Conservation (phyloP, 2,113 vertebrate genomes). For the Eulemur rufifrons region DNA sequence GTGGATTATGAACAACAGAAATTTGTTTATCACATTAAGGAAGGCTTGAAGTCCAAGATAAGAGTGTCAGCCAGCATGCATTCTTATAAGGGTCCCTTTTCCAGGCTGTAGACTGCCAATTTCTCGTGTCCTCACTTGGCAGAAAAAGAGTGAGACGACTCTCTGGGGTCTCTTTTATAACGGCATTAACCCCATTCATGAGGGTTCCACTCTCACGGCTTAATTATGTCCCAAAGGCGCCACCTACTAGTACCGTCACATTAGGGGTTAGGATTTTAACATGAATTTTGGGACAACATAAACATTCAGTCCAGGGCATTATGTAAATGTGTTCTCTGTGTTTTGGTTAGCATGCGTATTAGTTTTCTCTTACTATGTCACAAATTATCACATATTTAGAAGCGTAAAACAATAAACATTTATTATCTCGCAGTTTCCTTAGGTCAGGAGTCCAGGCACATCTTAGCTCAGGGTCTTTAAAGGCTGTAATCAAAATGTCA, state of each 20-base stretch:
- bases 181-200: neutral
- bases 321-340: neutral
- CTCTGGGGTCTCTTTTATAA: neutral
- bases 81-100: neutral
- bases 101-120: neutral
- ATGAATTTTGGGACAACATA: neutral
- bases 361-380: neutral
- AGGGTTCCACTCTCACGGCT: neutral
- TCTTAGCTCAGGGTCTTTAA: neutral
- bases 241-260: neutral
- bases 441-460: neutral
- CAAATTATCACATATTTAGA: neutral
- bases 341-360: neutral
- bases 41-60: neutral
- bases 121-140: neutral
- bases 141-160: neutral
- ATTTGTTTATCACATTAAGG: neutral
- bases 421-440: neutral
- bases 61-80: neutral
- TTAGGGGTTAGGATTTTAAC: neutral
- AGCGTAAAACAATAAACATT: neutral
- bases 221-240: neutral
- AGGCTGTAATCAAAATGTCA: neutral
- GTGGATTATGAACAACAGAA: neutral
- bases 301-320: neutral